Base-by-base conservation (phyloP, 2,113 vertebrate genomes). In the Canis aureus region DNA sequence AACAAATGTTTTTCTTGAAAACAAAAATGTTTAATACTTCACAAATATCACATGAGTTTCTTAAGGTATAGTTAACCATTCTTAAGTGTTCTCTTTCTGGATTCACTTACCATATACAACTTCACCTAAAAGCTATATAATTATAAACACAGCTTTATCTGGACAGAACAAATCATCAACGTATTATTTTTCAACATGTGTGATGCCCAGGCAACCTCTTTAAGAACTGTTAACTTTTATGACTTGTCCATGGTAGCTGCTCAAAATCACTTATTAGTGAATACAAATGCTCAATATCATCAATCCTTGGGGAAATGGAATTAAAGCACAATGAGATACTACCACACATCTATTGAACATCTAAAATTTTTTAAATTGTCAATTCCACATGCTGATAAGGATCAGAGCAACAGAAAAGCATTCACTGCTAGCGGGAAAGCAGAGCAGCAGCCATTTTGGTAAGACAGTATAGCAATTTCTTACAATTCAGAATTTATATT, bases 231-330 rank as follows among this genome's bases (percentile, higher is more conserved):
- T 82, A 74, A 43, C 51, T 94, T 95, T 51, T 38, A 86, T 64
- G 53, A 92, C 29, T 60, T 91, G 27, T 80, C 23, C 49, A 38
- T 43, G 9, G 35, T 9, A 91, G 22, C 13, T 27, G 35, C 12
- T 66, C 57, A 59, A 81, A 90, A 90, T 6, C 80, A 81, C 23
- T 73, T 90, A 83, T 9, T 64, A 17, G 32, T 69, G 32, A 96
- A 27, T 96, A 88, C 93, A 91, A 74, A 97, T 89, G 38, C 15
- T 86, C 64, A 84, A 69, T 17, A 69, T 62, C 64, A 95, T 60
- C 62, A 83, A 82, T 64, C 38, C 16, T 51, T 85, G 66, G 43
- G 25, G 13, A 95, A 88, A 86, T 76, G 17, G 3, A 89, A 87
- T 87, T 79, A 87, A 93, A 43, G 57, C 43, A 93, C n/a, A 83